These are phyloP conservation scores for Habroteleia sp. DNA, from an alignment of 2,888 invertebrate species.

Conservation along the genomic window DNA sequence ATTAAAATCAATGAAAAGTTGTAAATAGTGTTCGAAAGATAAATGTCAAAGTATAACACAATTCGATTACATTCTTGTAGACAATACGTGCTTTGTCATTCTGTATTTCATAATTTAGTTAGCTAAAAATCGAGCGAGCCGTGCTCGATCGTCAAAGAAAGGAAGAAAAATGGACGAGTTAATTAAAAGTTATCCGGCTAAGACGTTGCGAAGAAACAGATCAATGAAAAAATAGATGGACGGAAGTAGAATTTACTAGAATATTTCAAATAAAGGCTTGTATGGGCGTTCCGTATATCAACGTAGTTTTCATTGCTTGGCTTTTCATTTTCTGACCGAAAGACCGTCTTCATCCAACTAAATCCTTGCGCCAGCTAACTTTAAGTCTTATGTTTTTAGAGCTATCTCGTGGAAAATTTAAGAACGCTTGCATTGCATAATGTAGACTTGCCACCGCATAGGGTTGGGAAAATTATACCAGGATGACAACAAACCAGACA, in stretches of 20 bases:
- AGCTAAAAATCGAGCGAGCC: constrained; percentile 25
- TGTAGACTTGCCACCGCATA: constrained; percentile 65
- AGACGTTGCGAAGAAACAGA: constrained; percentile 45
- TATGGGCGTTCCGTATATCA: constrained; percentile 26
- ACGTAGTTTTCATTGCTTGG: constrained; percentile 49
- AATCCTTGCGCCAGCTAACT: constrained; percentile 36
- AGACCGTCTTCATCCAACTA: constrained; percentile 39
- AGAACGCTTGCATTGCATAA: constrained; percentile 72
- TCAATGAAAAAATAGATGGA: constrained; percentile 48
- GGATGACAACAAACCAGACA: constrained; percentile 52
- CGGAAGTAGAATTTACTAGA: constrained; percentile 55
- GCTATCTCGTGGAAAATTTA: constrained; percentile 69
- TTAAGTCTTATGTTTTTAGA: constrained; percentile 44
- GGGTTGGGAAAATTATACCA: constrained; percentile 43
- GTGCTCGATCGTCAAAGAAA: constrained; percentile 34
- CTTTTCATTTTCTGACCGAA: constrained; percentile 48
- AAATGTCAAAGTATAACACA: too few species aligned
- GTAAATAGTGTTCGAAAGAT: too few species aligned
- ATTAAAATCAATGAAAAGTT: too few species aligned
- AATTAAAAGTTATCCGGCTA: constrained; percentile 53
- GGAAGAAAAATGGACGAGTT: constrained; percentile 42
- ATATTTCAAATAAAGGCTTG: constrained; percentile 51
- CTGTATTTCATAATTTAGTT: constrained; percentile 20
- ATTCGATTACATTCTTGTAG: neutral
- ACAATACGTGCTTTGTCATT: constrained; percentile 1